These are phyloP conservation scores for Autographa pulchrina DNA, from an alignment of 2,888 invertebrate species.

Conservation along the genomic window DNA sequence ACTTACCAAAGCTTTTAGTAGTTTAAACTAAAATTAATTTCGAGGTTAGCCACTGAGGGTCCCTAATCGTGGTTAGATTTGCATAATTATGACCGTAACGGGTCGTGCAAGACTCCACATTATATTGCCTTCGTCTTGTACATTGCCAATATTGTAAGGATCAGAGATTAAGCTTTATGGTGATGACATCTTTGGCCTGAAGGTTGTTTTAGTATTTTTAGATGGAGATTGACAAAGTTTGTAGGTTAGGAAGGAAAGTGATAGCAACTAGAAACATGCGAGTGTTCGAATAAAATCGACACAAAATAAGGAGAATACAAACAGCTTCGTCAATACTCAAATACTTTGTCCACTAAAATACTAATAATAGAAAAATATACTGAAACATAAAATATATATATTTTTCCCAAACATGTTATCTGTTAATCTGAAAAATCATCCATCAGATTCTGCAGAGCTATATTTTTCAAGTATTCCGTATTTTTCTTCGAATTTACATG, in stretches of 20 bases:
- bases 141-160: constrained; percentile 17
- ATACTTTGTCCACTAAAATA: too few species aligned
- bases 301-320: too few species aligned
- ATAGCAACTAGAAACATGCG: too few species aligned
- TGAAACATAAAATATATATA: too few species aligned
- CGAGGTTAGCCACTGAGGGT: constrained; percentile 32
- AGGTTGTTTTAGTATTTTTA: neutral
- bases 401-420: neutral
- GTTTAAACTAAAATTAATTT: constrained; percentile 56
- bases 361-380: too few species aligned
- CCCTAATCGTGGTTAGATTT: constrained; percentile 50
- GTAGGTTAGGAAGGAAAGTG: too few species aligned
- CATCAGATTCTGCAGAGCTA: neutral
- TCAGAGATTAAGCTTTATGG: constrained; percentile 13
- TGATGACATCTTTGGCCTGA: neutral
- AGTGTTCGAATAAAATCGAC: too few species aligned
- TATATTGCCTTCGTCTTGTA: constrained; percentile 20
- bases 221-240: constrained; percentile 3
- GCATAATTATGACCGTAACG: constrained; percentile 50
- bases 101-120: constrained; percentile 26
- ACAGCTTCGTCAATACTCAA: too few species aligned
- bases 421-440: neutral
- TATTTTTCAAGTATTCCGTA: constrained; percentile 31
- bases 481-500: constrained; percentile 54
- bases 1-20: constrained; percentile 40